phyloP scores from a whole-genome alignment of 2,797 vertebrate species.

The Jordanella pulchra region DNA sequence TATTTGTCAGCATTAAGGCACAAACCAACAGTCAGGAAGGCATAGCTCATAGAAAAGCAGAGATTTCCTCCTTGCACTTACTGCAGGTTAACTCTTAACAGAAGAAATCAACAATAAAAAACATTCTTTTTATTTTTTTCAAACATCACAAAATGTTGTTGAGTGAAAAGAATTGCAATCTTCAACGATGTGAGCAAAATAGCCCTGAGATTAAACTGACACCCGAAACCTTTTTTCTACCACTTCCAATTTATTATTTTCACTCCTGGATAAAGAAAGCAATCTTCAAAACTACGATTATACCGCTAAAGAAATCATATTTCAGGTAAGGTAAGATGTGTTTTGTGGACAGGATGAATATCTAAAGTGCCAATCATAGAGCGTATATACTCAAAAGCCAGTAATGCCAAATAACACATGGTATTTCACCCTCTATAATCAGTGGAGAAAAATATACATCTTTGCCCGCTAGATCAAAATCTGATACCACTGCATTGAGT shows the following conservation, averaged over 20 bases:
- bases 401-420: constrained; percentile 65
- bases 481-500: constrained; percentile 54
- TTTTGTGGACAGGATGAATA: constrained; percentile 62
- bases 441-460: constrained; percentile 52
- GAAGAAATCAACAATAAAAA: constrained; percentile 7
- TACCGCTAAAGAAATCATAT: constrained; percentile 70
- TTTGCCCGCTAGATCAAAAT: constrained; percentile 43
- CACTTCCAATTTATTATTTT: constrained; percentile 73
- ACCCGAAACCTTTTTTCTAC: constrained; percentile 63
- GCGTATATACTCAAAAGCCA: constrained; percentile 64
- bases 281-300: constrained; percentile 75
- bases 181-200: constrained; percentile 72
- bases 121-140: constrained; percentile 48
- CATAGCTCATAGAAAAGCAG: constrained; percentile 29
- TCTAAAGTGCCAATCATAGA: constrained; percentile 73
- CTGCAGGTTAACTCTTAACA: constrained; percentile 42
- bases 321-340: constrained; percentile 70
- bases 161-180: constrained; percentile 57
- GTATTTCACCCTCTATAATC: constrained; percentile 56
- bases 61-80: constrained; percentile 12
- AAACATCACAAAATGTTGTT: constrained; percentile 47
- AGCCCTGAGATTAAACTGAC: constrained; percentile 59
- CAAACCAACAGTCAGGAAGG: constrained; percentile 36
- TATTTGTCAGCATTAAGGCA: constrained; percentile 44
- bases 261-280: constrained; percentile 75